Conservation (phyloP, 1,140 invertebrate genomes). For the Hylaeus anthracinus region DNA sequence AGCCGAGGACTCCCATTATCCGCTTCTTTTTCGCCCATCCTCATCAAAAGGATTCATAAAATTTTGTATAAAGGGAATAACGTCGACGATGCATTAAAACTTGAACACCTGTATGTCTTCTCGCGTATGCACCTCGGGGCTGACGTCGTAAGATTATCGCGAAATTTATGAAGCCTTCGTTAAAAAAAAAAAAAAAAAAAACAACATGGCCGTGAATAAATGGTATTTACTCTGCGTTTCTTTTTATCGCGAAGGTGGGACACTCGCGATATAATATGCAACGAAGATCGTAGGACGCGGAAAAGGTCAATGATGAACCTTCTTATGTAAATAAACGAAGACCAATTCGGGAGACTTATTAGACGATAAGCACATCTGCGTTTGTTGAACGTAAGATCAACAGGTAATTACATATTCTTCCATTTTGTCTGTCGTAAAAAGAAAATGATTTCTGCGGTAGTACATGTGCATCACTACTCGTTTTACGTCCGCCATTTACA, state of each 20-base stretch:
- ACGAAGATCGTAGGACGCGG: background rate
- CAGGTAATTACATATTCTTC: no score
- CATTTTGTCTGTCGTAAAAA: no score
- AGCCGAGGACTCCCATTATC: background rate
- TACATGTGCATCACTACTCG: no score
- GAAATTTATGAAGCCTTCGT: constrained; percentile 19
- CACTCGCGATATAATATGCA: background rate
- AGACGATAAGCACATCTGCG: no score
- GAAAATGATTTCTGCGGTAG: no score
- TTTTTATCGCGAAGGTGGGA: background rate
- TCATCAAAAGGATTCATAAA: constrained; percentile 24
- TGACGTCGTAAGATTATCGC: constrained; percentile 23
- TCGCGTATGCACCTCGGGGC: background rate
- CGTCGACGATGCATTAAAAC: constrained; percentile 6
- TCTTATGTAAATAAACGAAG: background rate
- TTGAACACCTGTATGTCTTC: background rate
- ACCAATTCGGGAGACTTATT: no score
- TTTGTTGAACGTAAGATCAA: no score
- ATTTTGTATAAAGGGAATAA: constrained; percentile 14
- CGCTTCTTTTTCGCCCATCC: background rate
- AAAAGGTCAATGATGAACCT: background rate
- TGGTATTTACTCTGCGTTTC: background rate
- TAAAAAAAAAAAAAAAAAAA: background rate
- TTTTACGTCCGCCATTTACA: no score
- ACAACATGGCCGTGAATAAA: background rate